Evolutionary conservation across 1,140 invertebrate genomes (phyloP), one percentile per base, ranked within the genome.

Genomic region (Heliconius melpomene): DNA sequence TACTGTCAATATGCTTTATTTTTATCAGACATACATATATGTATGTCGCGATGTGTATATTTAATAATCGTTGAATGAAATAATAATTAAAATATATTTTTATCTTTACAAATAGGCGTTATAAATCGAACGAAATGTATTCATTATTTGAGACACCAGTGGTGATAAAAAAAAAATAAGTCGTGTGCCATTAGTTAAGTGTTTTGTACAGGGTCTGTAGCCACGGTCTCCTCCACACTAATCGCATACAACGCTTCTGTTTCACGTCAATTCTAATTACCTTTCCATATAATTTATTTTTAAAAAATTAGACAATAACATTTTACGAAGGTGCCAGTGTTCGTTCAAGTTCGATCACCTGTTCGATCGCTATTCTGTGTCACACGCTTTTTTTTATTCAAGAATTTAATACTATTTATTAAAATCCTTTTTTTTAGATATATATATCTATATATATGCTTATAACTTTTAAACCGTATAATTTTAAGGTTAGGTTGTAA

Each of bases 401-500:
- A 57, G 40, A 50, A 77, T 52, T 77, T 74, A 77, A 74, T 74
- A 72, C 75, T 87, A 86, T 89, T 88, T 89, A 88, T 87, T 83
- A 79, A 78, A 87, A 84, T 82, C 71, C 70, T 82, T 78, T 82
- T 16, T 46, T 46, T 11, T 40, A 40, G 0, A 40, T 13, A 46
- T 46, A 16, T 46, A 46, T 83, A 78, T 36, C 5, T 84, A 86
- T 86, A 72, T 86, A 72, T 87, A 87, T 89, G 87, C 85, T 89
- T 89, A 79, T 88, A 87, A 87, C 85, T 77, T 88, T 83, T 89
- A 89, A 91, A 89, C 84, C 88, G 90, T 91, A 87, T 92, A 91
- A 50, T 86, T 79, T 87, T 93, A 92, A 91, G 88, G 73, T 87
- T 93, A 94, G 89, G 78, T 89, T 92, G 84, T 92, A 90, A 85